phyloP scores from a whole-genome alignment of 2,888 invertebrate species.

The Xylocampa areola region DNA sequence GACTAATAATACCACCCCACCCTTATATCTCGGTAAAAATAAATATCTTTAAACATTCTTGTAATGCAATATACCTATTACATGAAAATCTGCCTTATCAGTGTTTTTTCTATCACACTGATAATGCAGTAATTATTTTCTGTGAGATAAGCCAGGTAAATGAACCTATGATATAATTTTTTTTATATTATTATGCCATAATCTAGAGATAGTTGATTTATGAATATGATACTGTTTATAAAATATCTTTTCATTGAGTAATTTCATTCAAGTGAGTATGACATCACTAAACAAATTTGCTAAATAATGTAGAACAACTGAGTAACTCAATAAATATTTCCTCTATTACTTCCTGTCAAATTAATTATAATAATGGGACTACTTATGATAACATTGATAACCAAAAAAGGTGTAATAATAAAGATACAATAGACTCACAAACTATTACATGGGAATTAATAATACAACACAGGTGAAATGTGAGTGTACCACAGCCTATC shows the following conservation, averaged over 20 bases:
- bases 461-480: no score
- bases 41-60: slow-evolving; percentile 17
- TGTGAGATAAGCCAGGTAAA: slow-evolving; percentile 37
- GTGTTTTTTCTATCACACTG: slow-evolving; percentile 33
- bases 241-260: slow-evolving; percentile 26
- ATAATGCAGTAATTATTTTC: slow-evolving; percentile 24
- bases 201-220: slow-evolving; percentile 22
- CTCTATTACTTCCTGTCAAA: no score
- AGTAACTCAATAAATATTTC: slow-evolving; percentile 4
- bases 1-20: slow-evolving; percentile 59
- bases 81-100: slow-evolving; percentile 27
- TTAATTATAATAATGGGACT: no score
- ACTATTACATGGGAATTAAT: no score
- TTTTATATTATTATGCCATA: slow-evolving; percentile 34
- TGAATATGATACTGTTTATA: slow-evolving; percentile 21
- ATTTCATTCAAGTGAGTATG: slow-evolving; percentile 19
- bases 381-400: no score
- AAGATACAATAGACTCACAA: no score
- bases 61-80: slow-evolving; percentile 25
- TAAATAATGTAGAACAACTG: slow-evolving; percentile 3
- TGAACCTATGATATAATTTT: slow-evolving; percentile 34
- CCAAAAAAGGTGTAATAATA: no score
- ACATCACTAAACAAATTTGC: slow-evolving; percentile 19
- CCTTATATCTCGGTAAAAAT: slow-evolving; percentile 39
- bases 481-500: no score